Conservation (phyloP, 1,140 invertebrate species). For the Tyrophagus putrescentiae region DNA sequence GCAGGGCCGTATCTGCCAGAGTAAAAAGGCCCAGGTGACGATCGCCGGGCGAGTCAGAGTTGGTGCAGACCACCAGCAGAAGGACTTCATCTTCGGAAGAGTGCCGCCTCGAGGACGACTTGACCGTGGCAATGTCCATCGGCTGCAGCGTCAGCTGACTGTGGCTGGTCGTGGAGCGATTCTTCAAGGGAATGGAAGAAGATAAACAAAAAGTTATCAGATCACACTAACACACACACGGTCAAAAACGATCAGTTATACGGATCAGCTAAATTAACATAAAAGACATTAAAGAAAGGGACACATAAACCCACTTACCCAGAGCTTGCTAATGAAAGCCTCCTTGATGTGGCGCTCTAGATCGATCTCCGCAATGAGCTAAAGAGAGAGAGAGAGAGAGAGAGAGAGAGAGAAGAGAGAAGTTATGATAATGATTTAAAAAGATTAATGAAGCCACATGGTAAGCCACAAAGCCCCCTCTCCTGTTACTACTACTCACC, state of each 20-base stretch:
- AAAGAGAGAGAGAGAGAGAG: background rate
- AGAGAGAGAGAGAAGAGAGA: background rate
- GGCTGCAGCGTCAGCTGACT: slow-evolving; percentile 43
- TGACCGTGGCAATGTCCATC: slow-evolving; percentile 51
- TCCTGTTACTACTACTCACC: too few species aligned
- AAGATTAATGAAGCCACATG: background rate
- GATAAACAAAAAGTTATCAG: too few species aligned
- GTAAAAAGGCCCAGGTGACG: slow-evolving; percentile 48
- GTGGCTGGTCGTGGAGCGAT: slow-evolving; percentile 32
- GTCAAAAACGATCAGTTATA: too few species aligned
- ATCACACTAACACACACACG: too few species aligned
- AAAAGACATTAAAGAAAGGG: too few species aligned
- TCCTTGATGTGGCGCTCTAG: slow-evolving; percentile 46
- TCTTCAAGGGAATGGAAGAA: slow-evolving; percentile 27
- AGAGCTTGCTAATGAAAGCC: slow-evolving; percentile 42
- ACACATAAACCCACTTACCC: slow-evolving; percentile 44
- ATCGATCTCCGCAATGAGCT: slow-evolving; percentile 46
- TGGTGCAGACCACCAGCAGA: slow-evolving; percentile 53
- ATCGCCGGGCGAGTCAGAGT: slow-evolving; percentile 45
- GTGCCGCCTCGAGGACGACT: too few species aligned
- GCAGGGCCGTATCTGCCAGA: slow-evolving; percentile 15
- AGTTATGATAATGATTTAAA: background rate
- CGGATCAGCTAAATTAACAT: too few species aligned
- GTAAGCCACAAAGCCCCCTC: too few species aligned
- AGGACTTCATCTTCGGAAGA: slow-evolving; percentile 52